Evolutionary conservation across 2,797 vertebrate genomes (phyloP), one percentile per base, ranked within the genome.

Genomic region (Sandelia bainsii): DNA sequence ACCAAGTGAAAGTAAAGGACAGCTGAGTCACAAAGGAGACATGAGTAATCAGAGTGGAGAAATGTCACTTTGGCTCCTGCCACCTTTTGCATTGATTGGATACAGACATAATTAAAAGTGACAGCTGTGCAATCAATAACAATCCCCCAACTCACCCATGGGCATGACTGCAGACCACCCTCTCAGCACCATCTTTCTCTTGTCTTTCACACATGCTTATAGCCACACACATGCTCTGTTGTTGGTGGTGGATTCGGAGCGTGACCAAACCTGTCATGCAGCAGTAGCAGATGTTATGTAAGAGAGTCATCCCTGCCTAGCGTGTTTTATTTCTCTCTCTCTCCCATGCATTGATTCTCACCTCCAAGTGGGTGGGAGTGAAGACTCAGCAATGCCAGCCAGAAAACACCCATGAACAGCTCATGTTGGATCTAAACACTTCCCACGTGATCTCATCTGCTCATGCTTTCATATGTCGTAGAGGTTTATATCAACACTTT

Each of bases 81-180:
- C 29, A 48, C 67, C 69, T 77, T 77, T 73, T 67, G 64, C 81
- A 91, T 87, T 89, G 81, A 92, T 90, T 86, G 58, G 81, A 80
- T 50, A 32, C 66, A 79, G 83, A 82, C 64, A 74, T 89, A 83
- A 90, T 89, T 87, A 88, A 79, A 87, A 78, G 82, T 9, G 80
- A 83, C 83, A 85, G 78, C 50, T 53, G 64, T 61, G 58, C 75
- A 87, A 91, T 92, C 89, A 82, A 91, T 90, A 85, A 87, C 79
- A 80, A 74, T 56, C 77, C 74, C 53, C 63, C 14, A 37, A 22
- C 59, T 70, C 58, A 71, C 56, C 67, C 53, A 69, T 20, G 13
- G 69, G 68, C 68, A 73, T 58, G 71, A 75, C 78, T 67, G 62
- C 40, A 51, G 76, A 83, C 76, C 78, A 79, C 68, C 76, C 74